These are phyloP conservation scores for Cardiocondyla obscurior DNA, from an alignment of 1,140 invertebrate species.

Conservation along the genomic window DNA sequence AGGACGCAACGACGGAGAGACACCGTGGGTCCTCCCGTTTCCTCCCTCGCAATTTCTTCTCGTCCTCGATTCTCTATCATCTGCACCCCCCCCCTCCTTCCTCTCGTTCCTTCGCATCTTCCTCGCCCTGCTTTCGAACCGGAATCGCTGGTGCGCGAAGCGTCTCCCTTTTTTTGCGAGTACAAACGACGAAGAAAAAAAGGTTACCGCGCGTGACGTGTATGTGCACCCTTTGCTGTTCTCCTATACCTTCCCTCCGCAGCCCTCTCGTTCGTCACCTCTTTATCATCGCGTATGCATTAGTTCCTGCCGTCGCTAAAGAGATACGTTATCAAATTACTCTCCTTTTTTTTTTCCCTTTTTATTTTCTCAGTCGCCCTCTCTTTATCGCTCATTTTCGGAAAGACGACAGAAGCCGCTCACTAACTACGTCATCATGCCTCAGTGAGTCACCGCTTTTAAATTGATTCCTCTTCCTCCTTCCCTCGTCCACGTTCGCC, in stretches of 20 bases:
- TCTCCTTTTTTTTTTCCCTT: background rate
- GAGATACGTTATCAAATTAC: constrained; percentile 61
- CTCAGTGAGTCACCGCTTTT: constrained; percentile 66
- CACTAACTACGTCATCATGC: constrained; percentile 67
- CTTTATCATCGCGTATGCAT: constrained; percentile 24
- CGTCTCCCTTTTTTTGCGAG: constrained; percentile 1
- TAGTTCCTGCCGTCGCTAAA: constrained; percentile 64
- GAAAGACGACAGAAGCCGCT: constrained; percentile 20
- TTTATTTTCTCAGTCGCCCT: background rate
- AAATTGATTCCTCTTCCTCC: constrained; percentile 63
- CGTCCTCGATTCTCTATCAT: background rate
- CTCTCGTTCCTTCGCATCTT: constrained; percentile 26
- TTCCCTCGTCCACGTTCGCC: background rate
- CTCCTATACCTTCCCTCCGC: constrained; percentile 1
- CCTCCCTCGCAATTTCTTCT: constrained; percentile 41
- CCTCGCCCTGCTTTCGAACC: constrained; percentile 27
- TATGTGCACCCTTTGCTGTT: constrained; percentile 58
- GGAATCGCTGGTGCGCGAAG: constrained; percentile 56
- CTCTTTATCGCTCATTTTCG: constrained; percentile 11
- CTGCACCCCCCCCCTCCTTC: constrained; percentile 33
- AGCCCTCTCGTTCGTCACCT: constrained; percentile 14
- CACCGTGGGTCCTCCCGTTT: constrained; percentile 41
- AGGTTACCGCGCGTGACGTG: constrained; percentile 56
- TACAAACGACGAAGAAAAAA: constrained; percentile 35
- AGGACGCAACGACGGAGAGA: background rate